phyloP scores from a whole-genome alignment of 2,888 invertebrate species.

The Cephus runcator region DNA sequence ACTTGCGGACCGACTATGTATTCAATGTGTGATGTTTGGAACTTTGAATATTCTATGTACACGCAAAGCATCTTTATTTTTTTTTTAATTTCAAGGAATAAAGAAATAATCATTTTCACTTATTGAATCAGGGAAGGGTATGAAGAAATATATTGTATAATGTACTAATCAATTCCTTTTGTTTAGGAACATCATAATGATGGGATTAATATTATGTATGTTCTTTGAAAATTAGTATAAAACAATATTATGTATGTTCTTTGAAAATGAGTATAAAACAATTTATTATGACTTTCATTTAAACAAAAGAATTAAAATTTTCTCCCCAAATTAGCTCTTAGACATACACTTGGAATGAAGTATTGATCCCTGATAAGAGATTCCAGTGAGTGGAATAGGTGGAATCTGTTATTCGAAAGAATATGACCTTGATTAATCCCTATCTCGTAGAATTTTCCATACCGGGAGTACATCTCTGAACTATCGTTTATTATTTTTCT shows the following conservation, averaged over 20 bases:
- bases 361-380: background rate
- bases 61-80: too few species aligned
- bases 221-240: background rate
- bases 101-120: background rate
- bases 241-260: background rate
- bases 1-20: background rate
- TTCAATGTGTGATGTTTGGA: background rate
- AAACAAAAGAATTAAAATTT: background rate
- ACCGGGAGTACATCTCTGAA: background rate
- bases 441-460: background rate
- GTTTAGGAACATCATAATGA: background rate
- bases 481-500: background rate
- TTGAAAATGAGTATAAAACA: constrained; percentile 3
- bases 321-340: background rate
- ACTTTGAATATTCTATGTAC: background rate
- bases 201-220: background rate
- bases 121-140: background rate
- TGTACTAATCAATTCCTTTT: background rate
- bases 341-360: constrained; percentile 1
- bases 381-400: background rate
- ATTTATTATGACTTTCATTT: background rate
- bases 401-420: background rate
- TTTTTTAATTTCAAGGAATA: background rate
- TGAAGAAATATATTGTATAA: background rate
- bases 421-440: background rate